These are phyloP conservation scores for Agrochola circellaris DNA, from an alignment of 2,888 invertebrate species.

Conservation along the genomic window DNA sequence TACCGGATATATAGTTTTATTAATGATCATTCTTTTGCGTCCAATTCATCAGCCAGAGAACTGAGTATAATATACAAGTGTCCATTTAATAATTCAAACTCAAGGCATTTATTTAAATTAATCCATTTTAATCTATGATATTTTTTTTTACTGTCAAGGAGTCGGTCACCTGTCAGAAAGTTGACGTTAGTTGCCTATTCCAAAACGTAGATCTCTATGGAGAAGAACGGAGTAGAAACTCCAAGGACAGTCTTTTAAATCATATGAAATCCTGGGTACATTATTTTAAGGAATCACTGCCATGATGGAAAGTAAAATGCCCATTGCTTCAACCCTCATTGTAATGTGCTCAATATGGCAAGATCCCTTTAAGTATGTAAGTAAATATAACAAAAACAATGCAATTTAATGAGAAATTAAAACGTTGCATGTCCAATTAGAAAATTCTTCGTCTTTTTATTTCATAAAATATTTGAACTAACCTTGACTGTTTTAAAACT, in stretches of 20 bases:
- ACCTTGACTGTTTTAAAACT: slow-evolving; percentile 54
- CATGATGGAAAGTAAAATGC: background rate
- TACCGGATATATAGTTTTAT: slow-evolving; percentile 25
- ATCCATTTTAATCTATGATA: too few species aligned
- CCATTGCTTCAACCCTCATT: background rate
- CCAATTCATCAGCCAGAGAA: background rate
- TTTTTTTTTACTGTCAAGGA: too few species aligned
- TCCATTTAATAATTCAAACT: too few species aligned
- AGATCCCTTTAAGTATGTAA: background rate
- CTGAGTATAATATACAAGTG: too few species aligned
- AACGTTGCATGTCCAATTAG: slow-evolving; percentile 53
- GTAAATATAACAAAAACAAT: slow-evolving; percentile 38
- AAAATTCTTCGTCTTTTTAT: slow-evolving; percentile 54
- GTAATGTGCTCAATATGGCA: slow-evolving; percentile 7
- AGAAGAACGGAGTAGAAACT: too few species aligned
- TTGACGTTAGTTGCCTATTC: too few species aligned
- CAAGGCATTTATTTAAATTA: too few species aligned
- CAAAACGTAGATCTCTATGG: too few species aligned
- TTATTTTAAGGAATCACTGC: background rate
- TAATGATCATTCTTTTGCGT: slow-evolving; percentile 4
- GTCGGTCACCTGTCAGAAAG: too few species aligned
- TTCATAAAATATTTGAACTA: slow-evolving; percentile 43
- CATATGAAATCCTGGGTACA: too few species aligned
- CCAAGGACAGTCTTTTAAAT: too few species aligned
- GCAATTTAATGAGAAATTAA: slow-evolving; percentile 51